phyloP scores from a whole-genome alignment of 2,113 vertebrate genomes.

The Brachirus orientalis region DNA sequence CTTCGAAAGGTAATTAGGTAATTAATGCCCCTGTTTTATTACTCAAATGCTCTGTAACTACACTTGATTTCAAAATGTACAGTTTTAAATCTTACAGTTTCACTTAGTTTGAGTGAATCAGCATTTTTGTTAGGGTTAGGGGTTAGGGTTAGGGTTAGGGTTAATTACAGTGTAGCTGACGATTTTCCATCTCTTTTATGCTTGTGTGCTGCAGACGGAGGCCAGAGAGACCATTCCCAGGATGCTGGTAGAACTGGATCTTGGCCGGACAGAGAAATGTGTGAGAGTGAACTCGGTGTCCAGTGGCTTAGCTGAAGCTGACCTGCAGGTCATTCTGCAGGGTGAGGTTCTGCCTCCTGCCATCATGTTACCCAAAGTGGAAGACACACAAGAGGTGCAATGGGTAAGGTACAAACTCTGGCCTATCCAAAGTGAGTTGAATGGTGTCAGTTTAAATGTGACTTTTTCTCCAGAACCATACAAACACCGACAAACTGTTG shows the following conservation, averaged over 20 bases:
- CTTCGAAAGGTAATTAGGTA: no score
- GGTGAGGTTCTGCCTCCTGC: conserved; percentile 89
- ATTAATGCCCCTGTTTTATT: no score
- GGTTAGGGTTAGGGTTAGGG: no score
- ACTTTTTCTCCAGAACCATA: not conserved
- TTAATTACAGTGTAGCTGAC: no score
- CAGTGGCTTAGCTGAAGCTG: conserved; percentile 90
- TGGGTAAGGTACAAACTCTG: conserved; percentile 86
- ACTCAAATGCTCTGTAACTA: no score
- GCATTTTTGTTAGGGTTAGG: no score
- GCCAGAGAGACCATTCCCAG: conserved; percentile 87
- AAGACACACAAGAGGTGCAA: conserved; percentile 87
- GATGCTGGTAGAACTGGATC: conserved; percentile 86
- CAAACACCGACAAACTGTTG: conserved; percentile 1
- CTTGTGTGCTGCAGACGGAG: conserved; percentile 80
- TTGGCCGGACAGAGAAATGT: conserved; percentile 91
- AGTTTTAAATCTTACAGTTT: no score
- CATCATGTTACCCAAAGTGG: conserved; percentile 96
- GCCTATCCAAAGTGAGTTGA: not conserved
- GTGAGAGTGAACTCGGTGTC: conserved; percentile 95
- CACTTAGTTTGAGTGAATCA: no score
- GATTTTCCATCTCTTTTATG: not conserved
- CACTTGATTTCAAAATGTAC: no score
- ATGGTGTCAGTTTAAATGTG: not conserved
- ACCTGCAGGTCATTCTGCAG: conserved; percentile 87